Conservation (phyloP, 2,888 invertebrate species). For the Drosophila longiperda region DNA sequence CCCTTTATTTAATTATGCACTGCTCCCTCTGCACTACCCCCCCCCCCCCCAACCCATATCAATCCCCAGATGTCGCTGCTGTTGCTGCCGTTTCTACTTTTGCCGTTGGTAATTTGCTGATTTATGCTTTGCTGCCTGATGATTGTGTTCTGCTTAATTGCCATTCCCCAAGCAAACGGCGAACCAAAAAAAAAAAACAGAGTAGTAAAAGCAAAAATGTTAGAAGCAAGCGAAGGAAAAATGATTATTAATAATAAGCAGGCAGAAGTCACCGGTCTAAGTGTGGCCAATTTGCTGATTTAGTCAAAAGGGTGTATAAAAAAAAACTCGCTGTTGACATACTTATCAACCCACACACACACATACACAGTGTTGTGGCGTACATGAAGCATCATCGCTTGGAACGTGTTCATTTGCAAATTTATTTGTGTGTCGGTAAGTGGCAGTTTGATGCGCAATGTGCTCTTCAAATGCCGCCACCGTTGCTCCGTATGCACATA, state of each 20-base stretch:
- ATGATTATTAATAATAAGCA: conserved; percentile 65
- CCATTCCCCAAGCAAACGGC: conserved; percentile 61
- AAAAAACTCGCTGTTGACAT: conserved; percentile 77
- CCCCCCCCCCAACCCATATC: not conserved
- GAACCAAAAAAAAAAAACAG: conserved; percentile 42
- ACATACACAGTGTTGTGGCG: conserved; percentile 15
- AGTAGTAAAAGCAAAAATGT: conserved; percentile 11
- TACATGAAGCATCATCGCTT: conserved; percentile 58
- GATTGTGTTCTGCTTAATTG: conserved; percentile 71
- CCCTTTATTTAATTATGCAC: conserved; percentile 75
- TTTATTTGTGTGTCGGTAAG: conserved; percentile 80
- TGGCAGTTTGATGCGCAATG: conserved; percentile 79
- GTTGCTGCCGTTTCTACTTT: conserved; percentile 9
- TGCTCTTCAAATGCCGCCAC: conserved; percentile 69
- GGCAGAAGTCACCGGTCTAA: conserved; percentile 47
- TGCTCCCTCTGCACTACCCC: not conserved
- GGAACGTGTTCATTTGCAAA: conserved; percentile 82
- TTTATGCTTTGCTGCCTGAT: conserved; percentile 73
- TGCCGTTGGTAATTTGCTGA: conserved; percentile 66
- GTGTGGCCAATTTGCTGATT: conserved; percentile 77
- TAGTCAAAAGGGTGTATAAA: conserved; percentile 60
- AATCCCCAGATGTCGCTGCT: conserved; percentile 11
- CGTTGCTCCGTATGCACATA: conserved; percentile 37
- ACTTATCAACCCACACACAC: conserved; percentile 68
- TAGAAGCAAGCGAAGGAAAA: conserved; percentile 19